Base-by-base conservation (phyloP, 2,888 invertebrate species). In the Electrophaes corylata region DNA sequence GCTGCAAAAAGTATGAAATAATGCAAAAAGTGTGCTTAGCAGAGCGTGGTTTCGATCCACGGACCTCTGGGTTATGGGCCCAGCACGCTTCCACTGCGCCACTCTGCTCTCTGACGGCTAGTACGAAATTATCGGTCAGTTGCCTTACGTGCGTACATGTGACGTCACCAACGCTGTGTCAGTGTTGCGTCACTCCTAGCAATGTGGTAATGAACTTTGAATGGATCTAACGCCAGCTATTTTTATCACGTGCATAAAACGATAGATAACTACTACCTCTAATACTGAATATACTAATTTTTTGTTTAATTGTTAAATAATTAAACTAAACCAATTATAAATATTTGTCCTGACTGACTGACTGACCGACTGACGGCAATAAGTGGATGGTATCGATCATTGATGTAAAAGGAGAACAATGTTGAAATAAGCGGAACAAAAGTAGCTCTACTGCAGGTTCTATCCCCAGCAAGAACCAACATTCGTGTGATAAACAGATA, bases 1-100 rank as follows among this genome's bases (percentile, higher is more conserved):
- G n/a, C n/a, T n/a, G n/a, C n/a, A n/a, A n/a, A n/a, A n/a, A 44
- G 10, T 8, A 49, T 2, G 46, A 55, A 35, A 55, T 37, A 62
- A 74, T n/a, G 41, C 63, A 62, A 76, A 77, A 72, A 65, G 20
- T 11, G 2, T 18, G 55, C 48, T 19, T 94, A 94, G 94, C 94
- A 94, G 94, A 94, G 94, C 95, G 94, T 95, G 95, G 95, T 95
- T 95, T 95, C 95, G 95, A 95, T 95, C 95, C 95, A 96, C 96
- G 95, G 96, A 96, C 95, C 96, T 96, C 96, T 96, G 96, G 94
- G 95, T 95, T 95, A 95, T 95, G 94, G 95, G 95, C 94, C 95
- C 94, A 95, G 94, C 95, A 95, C 95, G 95, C 94, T 94, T 94
- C 95, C 95, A 94, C 94, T 95, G 95, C 95, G 94, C 94, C 94